Conservation (phyloP, 2,113 vertebrate genomes). For the Alethe castanea region DNA sequence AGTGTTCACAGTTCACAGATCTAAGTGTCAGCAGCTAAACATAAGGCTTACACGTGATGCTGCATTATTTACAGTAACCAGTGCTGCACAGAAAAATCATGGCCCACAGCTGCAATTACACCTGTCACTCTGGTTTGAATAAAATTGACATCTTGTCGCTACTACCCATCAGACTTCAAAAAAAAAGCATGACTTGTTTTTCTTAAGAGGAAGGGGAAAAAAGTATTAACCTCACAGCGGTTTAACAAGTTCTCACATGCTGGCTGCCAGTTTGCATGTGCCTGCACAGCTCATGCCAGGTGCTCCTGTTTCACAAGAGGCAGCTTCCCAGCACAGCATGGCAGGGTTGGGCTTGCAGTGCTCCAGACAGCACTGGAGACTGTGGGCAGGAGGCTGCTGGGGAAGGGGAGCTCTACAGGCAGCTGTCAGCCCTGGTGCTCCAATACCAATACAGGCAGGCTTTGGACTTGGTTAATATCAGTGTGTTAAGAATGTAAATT, state of each 20-base stretch:
- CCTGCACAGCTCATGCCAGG: background rate
- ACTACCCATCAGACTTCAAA: background rate
- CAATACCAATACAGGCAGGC: background rate
- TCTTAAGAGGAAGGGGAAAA: background rate
- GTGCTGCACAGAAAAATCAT: background rate
- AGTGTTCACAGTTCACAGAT: background rate
- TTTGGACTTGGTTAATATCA: background rate
- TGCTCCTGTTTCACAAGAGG: background rate
- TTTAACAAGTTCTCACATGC: background rate
- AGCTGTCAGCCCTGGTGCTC: background rate
- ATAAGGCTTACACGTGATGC: background rate
- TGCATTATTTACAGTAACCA: background rate
- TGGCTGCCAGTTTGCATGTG: rapidly evolving
- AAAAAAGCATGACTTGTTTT: background rate
- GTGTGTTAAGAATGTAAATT: background rate
- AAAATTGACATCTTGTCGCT: background rate
- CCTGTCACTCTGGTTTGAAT: background rate
- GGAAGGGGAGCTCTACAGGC: background rate
- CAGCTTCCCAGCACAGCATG: background rate
- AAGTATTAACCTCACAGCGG: background rate
- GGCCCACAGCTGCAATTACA: background rate
- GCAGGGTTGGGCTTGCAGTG: background rate
- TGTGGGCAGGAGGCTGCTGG: background rate
- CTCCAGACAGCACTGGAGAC: background rate
- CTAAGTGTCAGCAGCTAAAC: background rate